phyloP scores from a whole-genome alignment of 2,888 invertebrate genomes.

The Euplexia lucipara region DNA sequence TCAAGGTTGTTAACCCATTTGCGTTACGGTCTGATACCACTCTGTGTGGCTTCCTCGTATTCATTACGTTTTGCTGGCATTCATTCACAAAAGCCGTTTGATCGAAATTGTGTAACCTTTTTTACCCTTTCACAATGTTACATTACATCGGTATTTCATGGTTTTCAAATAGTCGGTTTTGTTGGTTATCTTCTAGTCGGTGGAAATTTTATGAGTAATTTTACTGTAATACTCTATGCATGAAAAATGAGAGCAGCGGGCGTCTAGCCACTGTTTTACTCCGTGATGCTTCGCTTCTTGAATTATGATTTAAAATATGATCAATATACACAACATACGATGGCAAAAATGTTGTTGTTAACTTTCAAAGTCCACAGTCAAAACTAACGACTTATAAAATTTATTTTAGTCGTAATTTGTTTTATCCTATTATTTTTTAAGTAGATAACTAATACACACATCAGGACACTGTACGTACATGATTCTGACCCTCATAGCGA shows the following conservation, averaged over 20 bases:
- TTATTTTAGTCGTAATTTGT: not conserved
- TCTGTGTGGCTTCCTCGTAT: conserved; percentile 77
- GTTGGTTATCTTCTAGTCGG: not conserved
- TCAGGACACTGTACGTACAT: too few species aligned
- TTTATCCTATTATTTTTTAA: not conserved
- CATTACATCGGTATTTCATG: not conserved
- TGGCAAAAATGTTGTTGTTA: not conserved
- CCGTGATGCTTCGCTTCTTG: not conserved
- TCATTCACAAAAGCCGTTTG: conserved; percentile 65
- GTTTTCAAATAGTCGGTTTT: conserved; percentile 14
- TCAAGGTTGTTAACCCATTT: conserved; percentile 88
- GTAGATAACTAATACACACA: not conserved
- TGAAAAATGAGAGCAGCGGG: not conserved
- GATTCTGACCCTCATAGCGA: too few species aligned
- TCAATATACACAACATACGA: not conserved
- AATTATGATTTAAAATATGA: conserved; percentile 13
- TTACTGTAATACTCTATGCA: too few species aligned
- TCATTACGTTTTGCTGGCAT: conserved; percentile 69
- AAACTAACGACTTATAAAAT: conserved; percentile 10
- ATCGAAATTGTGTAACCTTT: conserved; percentile 56
- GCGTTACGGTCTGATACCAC: conserved; percentile 86
- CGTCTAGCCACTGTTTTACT: conserved; percentile 5
- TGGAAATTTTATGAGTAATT: conserved; percentile 4
- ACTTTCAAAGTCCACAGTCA: too few species aligned
- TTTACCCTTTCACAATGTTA: conserved; percentile 28